Evolutionary conservation across 2,113 vertebrate genomes (phyloP).

Genomic region (Charina bottae): DNA sequence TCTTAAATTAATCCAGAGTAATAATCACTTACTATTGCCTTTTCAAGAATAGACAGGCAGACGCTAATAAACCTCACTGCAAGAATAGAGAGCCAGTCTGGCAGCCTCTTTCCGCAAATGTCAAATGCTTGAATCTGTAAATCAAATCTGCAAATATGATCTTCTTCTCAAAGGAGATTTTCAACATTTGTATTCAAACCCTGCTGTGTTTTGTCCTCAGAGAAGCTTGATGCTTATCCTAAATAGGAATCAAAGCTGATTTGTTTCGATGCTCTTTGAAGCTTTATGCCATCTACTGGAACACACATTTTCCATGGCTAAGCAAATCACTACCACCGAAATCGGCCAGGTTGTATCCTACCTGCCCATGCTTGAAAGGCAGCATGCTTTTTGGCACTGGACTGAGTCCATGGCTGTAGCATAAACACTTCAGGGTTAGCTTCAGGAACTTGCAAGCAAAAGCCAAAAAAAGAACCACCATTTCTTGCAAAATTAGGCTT

Average conservation of each 20-base stretch:
- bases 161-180: constrained; percentile 8
- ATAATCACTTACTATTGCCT: neutral
- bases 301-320: neutral
- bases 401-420: neutral
- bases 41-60: neutral
- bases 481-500: too few relatives aligned
- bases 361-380: neutral
- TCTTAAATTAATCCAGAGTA: constrained; percentile 13
- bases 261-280: neutral
- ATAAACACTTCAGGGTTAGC: constrained; percentile 1
- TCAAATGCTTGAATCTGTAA: neutral
- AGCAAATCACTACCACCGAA: neutral
- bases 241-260: constrained; percentile 32
- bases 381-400: neutral
- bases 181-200: neutral
- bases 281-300: neutral
- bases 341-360: neutral
- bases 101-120: neutral
- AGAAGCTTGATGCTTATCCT: constrained; percentile 9
- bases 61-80: constrained; percentile 6
- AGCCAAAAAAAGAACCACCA: neutral
- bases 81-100: constrained; percentile 12
- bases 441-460: constrained; percentile 18
- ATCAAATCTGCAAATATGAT: constrained; percentile 5
- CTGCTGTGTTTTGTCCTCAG: neutral